Evolutionary conservation across 2,113 vertebrate genomes (phyloP), one percentile per base, ranked within the genome.

Genomic region (Aramus guarauna): DNA sequence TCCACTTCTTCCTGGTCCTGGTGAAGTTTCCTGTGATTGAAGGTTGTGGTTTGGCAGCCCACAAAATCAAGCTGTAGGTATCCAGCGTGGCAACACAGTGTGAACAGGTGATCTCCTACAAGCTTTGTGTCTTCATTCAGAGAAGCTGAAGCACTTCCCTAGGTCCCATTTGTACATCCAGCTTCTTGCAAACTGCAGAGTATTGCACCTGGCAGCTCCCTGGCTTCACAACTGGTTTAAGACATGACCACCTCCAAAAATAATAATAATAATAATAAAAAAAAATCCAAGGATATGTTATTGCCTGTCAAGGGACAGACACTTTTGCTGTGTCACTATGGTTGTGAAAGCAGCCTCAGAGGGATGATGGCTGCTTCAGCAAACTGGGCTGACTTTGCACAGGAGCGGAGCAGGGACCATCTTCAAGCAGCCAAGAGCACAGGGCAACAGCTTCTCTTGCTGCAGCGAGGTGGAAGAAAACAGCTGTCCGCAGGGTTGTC

Each of bases 21-120:
- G 30, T 39, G 12, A 56, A 73, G 43, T 58, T 66, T 32, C 22
- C 47, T 26, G 60, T 41, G 48, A 8, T 1, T n/a, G 50, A 66
- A 12, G 5, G 24, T 5, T 63, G 66, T 85, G 60, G n/a, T 41
- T 41, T 58, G 37, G 17, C 67, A 94, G 68, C 36, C 0, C 21
- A 53, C 27, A 69, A 66, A 53, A 48, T 13, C 14, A 18, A 69
- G 26, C 30, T 2, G 0, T 8, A 29, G 19, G 60, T 37, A 68
- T 5, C 7, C 36, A 6, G 1, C 0, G 0, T 0, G 3, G 45
- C 26, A 36, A 4, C 45, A 8, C 0, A 3, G 17, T 48, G 36
- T 15, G 55, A 69, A 13, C 9, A 48, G 69, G 62, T 72, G 32
- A 68, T 18, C 5, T 9, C 12, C 30, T 37, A 0, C 5, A 12